Conservation (phyloP, 2,888 invertebrate genomes). For the Callimorpha dominula region DNA sequence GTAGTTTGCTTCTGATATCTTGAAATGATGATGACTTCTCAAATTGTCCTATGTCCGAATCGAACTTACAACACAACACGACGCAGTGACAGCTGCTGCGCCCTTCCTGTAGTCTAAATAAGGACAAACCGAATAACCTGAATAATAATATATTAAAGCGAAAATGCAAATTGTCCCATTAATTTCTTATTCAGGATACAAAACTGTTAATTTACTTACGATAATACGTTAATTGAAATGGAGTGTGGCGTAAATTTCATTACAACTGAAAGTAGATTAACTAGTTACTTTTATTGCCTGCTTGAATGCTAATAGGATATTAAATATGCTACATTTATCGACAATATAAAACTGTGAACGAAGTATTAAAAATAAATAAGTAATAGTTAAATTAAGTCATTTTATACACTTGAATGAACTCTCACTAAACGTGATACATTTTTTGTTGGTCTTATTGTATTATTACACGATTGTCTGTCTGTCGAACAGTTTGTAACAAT, state of each 20-base stretch:
- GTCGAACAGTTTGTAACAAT: constrained; percentile 30
- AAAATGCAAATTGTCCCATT: not conserved
- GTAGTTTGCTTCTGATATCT: too few species aligned
- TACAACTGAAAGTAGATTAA: constrained; percentile 1
- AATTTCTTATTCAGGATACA: not conserved
- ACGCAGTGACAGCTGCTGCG: not conserved
- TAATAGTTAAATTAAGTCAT: constrained; percentile 2
- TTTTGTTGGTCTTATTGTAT: constrained; percentile 30
- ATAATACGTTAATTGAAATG: not conserved
- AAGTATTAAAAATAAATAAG: constrained; percentile 15
- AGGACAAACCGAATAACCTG: not conserved
- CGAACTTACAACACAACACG: not conserved
- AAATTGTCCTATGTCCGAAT: too few species aligned
- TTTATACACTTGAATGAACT: constrained; percentile 21
- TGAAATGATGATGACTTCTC: too few species aligned
- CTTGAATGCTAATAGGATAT: not conserved
- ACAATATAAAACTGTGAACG: constrained; percentile 6
- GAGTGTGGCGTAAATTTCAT: not conserved
- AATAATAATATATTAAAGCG: not conserved
- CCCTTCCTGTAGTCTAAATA: not conserved
- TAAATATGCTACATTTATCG: not conserved
- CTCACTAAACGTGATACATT: constrained; percentile 26
- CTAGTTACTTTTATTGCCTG: not conserved
- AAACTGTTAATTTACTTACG: constrained; percentile 1
- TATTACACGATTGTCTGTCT: constrained; percentile 25